Conservation (phyloP, 2,113 vertebrate genomes). For the Ctenomys sociabilis region DNA sequence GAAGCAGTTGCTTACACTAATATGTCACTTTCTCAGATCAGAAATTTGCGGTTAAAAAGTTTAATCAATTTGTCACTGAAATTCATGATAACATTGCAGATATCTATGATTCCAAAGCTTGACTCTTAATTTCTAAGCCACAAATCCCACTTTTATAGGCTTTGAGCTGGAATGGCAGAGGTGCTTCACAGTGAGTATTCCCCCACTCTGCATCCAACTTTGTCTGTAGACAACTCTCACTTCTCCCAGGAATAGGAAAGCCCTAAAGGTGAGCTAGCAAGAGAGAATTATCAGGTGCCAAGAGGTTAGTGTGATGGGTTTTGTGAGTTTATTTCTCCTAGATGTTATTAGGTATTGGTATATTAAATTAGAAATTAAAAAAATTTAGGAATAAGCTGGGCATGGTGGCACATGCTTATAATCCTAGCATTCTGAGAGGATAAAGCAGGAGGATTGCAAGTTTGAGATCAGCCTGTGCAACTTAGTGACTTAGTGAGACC, state of each 20-base stretch:
- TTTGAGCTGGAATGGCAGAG: not conserved
- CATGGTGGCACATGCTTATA: not conserved
- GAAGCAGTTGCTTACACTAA: not conserved
- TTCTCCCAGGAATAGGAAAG: not conserved
- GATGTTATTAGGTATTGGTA: not conserved
- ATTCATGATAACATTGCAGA: not conserved
- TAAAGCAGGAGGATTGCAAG: not conserved
- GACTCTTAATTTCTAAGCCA: not conserved
- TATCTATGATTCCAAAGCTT: slow-evolving; percentile 6
- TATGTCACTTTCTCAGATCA: slow-evolving; percentile 15
- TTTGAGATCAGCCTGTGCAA: not conserved
- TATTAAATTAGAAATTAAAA: not conserved
- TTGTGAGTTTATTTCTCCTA: not conserved
- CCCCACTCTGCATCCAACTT: not conserved
- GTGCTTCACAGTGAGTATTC: not conserved
- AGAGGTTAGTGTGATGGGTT: not conserved
- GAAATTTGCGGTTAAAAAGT: not conserved
- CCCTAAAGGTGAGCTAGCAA: not conserved
- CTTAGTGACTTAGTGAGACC: not conserved
- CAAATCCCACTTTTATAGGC: not conserved
- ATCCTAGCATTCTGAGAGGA: not conserved
- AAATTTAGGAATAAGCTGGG: not conserved
- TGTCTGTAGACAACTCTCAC: not conserved
- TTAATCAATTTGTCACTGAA: not conserved
- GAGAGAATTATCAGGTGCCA: not conserved